phyloP scores from a whole-genome alignment of 2,888 invertebrate species.

The Ophion slaviceki region DNA sequence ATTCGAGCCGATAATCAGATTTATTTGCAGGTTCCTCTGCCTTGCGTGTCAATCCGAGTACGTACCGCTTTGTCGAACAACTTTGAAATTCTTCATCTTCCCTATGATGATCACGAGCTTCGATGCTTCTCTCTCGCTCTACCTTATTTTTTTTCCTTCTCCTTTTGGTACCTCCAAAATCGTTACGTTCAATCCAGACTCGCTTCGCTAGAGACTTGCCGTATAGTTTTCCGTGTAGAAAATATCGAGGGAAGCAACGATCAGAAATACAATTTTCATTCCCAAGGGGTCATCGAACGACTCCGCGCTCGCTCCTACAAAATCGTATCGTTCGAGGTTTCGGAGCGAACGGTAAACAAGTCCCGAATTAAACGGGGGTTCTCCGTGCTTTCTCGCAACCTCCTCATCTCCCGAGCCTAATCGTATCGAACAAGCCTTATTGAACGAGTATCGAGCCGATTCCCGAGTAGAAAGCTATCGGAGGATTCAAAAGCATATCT shows the following conservation, averaged over 20 bases:
- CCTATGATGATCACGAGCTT: conserved; percentile 40
- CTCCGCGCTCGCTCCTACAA: conserved; percentile 1
- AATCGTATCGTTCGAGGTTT: background rate
- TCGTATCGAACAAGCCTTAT: conserved; percentile 7
- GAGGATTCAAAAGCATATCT: conserved; percentile 64
- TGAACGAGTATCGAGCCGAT: conserved; percentile 5
- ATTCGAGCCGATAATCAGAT: conserved; percentile 70
- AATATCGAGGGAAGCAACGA: conserved; percentile 20
- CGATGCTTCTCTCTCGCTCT: conserved; percentile 26
- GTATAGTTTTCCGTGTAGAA: conserved; percentile 9
- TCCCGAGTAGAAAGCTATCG: conserved; percentile 55
- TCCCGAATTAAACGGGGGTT: conserved; percentile 5
- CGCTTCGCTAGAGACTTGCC: conserved; percentile 42
- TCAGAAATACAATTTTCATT: conserved; percentile 19
- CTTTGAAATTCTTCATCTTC: conserved; percentile 2
- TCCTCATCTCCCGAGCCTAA: background rate
- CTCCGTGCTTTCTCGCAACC: background rate
- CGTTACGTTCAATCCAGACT: conserved; percentile 6
- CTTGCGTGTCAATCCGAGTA: conserved; percentile 77
- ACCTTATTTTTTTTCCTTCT: background rate
- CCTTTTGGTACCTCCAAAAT: background rate
- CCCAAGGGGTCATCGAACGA: conserved; percentile 46
- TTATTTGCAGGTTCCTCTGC: conserved; percentile 78
- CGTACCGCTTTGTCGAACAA: conserved; percentile 65
- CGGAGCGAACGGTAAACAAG: conserved; percentile 8